A percentile compares a stretch with the other conserved stretches of the same genome.
Evolutionary conservation across 1,140 invertebrate species (phyloP).

Genomic region (Stegodyphus mimosarum): DNA sequence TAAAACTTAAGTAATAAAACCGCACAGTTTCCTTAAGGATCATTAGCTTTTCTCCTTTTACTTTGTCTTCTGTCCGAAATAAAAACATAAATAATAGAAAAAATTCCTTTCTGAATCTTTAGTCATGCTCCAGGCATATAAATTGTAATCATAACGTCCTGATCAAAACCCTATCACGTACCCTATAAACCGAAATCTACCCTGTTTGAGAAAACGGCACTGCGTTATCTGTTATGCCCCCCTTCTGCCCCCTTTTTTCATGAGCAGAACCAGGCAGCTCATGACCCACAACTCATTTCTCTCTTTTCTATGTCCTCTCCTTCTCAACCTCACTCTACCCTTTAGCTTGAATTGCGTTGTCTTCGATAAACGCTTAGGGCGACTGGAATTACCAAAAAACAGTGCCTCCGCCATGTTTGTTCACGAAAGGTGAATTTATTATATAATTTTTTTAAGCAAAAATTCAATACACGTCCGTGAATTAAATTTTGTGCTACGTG

Average conservation of each 20-base stretch:
- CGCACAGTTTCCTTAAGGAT: not conserved
- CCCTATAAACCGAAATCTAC: constrained; percentile 55
- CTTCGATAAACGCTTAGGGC: constrained; percentile 29
- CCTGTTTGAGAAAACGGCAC: constrained; percentile 13
- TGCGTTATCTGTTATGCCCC: constrained; percentile 31
- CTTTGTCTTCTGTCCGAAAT: too few species aligned
- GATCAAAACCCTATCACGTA: constrained; percentile 54
- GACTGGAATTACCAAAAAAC: not conserved
- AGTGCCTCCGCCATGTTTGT: constrained; percentile 15
- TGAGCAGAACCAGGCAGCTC: not conserved
- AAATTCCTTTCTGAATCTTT: constrained; percentile 6
- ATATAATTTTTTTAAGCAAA: not conserved
- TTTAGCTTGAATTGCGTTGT: not conserved
- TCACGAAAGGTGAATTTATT: not conserved
- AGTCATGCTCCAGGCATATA: constrained; percentile 42
- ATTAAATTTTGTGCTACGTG: not conserved
- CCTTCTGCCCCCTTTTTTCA: not conserved
- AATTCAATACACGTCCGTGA: not conserved
- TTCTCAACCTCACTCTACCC: not conserved
- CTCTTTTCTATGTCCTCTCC: not conserved
- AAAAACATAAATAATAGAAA: too few species aligned
- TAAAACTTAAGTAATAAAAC: constrained; percentile 26
- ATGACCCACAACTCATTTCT: constrained; percentile 25
- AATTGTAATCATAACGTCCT: constrained; percentile 54
- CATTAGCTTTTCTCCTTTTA: too few species aligned